Base-by-base conservation (phyloP, 2,797 vertebrate genomes). In the Zenarchopterus dispar region DNA sequence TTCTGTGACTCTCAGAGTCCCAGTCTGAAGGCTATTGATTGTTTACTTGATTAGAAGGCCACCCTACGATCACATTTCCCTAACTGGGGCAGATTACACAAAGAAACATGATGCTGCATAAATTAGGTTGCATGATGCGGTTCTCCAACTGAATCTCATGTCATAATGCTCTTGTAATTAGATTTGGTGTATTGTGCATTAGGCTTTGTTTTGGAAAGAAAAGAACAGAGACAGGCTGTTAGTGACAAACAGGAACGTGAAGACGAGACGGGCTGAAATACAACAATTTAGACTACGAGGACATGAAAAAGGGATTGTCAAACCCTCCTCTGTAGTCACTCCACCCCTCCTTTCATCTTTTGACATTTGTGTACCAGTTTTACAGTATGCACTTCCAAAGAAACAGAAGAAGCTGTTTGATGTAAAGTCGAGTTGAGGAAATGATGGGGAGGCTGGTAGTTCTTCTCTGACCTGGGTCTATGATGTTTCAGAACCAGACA, bases 131-230 rank as follows among this genome's bases (percentile, higher is more conserved):
- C 67, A 68, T 73, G 62, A 85, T 86, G 80, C 78, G 82, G 62
- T 64, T 65, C 83, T 76, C 89, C 82, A 81, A 84, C 80, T 85
- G 77, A 86, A 84, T 88, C 89, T 86, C 78, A 86, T 56, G 33
- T 88, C 84, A 84, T 92, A 89, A 93, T 91, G 91, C 81, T 83
- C 59, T 52, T 2, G 75, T 92, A 91, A 93, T 92, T 87, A 57
- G 78, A 92, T 93, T 90, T 80, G 60, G 49, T 62, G 55, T 72
- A 77, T 78, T 84, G 84, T 84, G 88, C 93, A 91, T 92, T 88
- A 89, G 84, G 59, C 81, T 72, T 75, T 78, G 81, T 91, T 89
- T 85, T 77, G 79, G 68, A 71, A 72, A 85, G 78, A 85, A 65
- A 77, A 15, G 56, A 84, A 87, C 71, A 88, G 77, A 75, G 77